phyloP scores from a whole-genome alignment of 2,888 invertebrate genomes.

The Meliscaeva auricollis region DNA sequence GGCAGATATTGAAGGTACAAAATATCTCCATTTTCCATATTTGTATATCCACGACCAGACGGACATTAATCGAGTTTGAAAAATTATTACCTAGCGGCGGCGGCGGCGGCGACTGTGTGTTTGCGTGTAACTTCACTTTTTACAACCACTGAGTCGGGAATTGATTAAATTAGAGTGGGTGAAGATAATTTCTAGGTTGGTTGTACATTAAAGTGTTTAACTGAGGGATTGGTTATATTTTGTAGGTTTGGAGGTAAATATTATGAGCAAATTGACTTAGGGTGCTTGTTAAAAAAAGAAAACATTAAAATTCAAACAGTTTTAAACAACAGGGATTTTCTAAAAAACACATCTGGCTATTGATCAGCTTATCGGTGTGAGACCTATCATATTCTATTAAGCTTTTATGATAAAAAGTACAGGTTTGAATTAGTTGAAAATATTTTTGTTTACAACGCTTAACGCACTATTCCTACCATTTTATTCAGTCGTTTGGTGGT shows the following conservation, averaged over 20 bases:
- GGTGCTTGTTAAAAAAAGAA: too few species aligned
- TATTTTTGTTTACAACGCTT: too few species aligned
- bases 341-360: too few species aligned
- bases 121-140: background rate
- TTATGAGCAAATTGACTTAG: too few species aligned
- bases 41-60: background rate
- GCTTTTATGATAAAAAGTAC: too few species aligned
- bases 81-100: background rate
- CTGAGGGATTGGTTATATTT: background rate
- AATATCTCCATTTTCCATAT: background rate
- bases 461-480: too few species aligned
- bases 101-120: background rate
- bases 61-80: constrained; percentile 5
- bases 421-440: too few species aligned
- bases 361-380: too few species aligned
- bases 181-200: constrained; percentile 8
- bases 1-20: constrained; percentile 6
- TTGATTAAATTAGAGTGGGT: constrained; percentile 17
- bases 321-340: too few species aligned
- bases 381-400: too few species aligned
- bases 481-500: too few species aligned
- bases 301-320: too few species aligned
- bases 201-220: constrained; percentile 10
- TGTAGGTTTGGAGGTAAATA: background rate
- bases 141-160: background rate